A percentile compares a stretch with the other conserved stretches of the same genome.
phyloP scores from a whole-genome alignment of 2,113 vertebrate genomes.

The Zosterops borbonicus region DNA sequence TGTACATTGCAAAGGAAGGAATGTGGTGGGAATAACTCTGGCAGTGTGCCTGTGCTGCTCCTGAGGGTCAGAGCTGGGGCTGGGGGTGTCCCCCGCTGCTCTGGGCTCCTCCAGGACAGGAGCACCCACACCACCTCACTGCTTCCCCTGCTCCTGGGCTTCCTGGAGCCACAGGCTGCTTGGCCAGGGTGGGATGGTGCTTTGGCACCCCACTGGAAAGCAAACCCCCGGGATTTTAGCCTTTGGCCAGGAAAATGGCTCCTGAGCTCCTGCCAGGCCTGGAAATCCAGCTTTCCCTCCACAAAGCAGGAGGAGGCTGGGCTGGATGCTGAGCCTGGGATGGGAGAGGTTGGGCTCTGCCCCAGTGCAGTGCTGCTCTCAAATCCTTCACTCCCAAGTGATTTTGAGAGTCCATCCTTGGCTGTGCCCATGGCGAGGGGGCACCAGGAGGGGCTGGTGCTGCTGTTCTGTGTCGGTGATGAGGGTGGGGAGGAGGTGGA shows the following conservation, averaged over 20 bases:
- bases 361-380: not conserved
- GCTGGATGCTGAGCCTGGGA: not conserved
- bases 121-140: fast-evolving
- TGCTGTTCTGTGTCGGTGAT: fast-evolving
- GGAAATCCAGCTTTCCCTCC: too few relatives aligned
- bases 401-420: not conserved
- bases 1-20: not conserved
- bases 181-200: not conserved
- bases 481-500: not conserved
- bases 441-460: fast-evolving
- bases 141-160: not conserved
- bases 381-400: not conserved
- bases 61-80: fast-evolving
- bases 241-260: not conserved
- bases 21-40: fast-evolving
- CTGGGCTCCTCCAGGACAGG: not conserved
- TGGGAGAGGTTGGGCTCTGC: not conserved
- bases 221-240: not conserved
- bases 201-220: not conserved
- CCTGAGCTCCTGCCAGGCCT: not conserved
- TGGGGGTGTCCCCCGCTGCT: not conserved
- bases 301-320: not conserved
- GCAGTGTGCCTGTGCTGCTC: fast-evolving
- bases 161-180: not conserved
- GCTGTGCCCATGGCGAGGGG: fast-evolving